These are phyloP conservation scores for Zootermopsis nevadensis DNA, from an alignment of 2,888 invertebrate genomes.

Conservation along the genomic window DNA sequence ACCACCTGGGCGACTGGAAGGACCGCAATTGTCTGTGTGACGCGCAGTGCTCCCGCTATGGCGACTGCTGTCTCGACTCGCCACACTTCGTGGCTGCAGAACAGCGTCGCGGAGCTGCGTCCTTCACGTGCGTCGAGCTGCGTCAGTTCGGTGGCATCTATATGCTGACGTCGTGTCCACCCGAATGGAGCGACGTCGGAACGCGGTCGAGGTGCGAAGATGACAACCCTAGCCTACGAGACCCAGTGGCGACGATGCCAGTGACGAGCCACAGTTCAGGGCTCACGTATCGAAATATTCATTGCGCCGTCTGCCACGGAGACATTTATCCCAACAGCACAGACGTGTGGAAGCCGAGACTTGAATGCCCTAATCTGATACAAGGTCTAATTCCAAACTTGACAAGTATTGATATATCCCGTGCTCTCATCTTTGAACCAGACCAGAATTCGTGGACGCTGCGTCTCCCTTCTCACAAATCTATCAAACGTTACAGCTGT, in stretches of 20 bases:
- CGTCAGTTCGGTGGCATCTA: constrained; percentile 62
- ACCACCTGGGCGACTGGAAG: constrained; percentile 59
- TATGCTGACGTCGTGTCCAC: constrained; percentile 62
- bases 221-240: constrained; percentile 51
- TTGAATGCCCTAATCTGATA: constrained; percentile 60
- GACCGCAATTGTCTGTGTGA: constrained; percentile 64
- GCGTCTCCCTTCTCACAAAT: background rate
- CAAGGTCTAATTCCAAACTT: background rate
- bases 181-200: constrained; percentile 58
- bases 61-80: constrained; percentile 65
- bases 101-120: constrained; percentile 57
- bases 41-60: constrained; percentile 61
- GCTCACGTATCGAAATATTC: constrained; percentile 60
- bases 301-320: constrained; percentile 63
- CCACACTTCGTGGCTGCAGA: constrained; percentile 56
- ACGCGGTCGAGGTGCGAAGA: constrained; percentile 56
- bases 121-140: constrained; percentile 61
- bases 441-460: constrained; percentile 45
- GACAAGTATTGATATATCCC: constrained; percentile 37
- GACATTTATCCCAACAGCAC: constrained; percentile 55
- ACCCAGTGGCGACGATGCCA: constrained; percentile 60
- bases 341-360: constrained; percentile 61
- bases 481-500: constrained; percentile 55
- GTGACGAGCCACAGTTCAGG: constrained; percentile 59
- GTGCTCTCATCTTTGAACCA: constrained; percentile 1